Percentiles rank a stretch among this genome's conserved stretches.
Evolutionary conservation across 2,797 vertebrate species (phyloP).

Genomic region (Darevskia nairensis): DNA sequence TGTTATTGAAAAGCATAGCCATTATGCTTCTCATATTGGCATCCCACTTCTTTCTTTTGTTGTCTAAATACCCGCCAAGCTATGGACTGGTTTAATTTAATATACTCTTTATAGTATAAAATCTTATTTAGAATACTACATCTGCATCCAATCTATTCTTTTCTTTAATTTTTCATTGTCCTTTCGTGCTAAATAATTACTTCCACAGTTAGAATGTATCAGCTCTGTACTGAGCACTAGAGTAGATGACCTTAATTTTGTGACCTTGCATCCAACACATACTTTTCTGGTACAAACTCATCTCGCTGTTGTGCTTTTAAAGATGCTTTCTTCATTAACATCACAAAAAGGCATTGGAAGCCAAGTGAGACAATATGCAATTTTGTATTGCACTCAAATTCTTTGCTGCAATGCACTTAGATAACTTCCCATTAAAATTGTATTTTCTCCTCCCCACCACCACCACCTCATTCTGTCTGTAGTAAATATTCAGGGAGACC

Average conservation of each 20-base stretch:
- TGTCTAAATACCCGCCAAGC: slow-evolving; percentile 36
- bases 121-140: slow-evolving; percentile 26
- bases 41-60: slow-evolving; percentile 44
- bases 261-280: slow-evolving; percentile 54
- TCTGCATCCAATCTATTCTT: slow-evolving; percentile 45
- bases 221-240: slow-evolving; percentile 58
- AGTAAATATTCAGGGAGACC: slow-evolving; percentile 50
- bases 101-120: slow-evolving; percentile 42
- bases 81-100: slow-evolving; percentile 42
- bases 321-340: slow-evolving; percentile 67
- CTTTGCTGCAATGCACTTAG: slow-evolving; percentile 62
- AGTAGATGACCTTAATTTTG: slow-evolving; percentile 67
- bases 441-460: slow-evolving; percentile 18
- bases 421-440: slow-evolving; percentile 64
- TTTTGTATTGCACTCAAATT: slow-evolving; percentile 65
- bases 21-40: neutral
- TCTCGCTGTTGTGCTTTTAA: slow-evolving; percentile 65
- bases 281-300: slow-evolving; percentile 64
- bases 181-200: slow-evolving; percentile 61
- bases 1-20: neutral
- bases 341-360: slow-evolving; percentile 63
- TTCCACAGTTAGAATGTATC: slow-evolving; percentile 65
- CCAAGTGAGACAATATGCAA: slow-evolving; percentile 65
- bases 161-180: slow-evolving; percentile 62
- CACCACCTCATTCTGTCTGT: slow-evolving; percentile 38